Evolutionary conservation across 2,113 vertebrate species (phyloP), one percentile per base, ranked within the genome.

Genomic region (Hymenochirus boettgeri): DNA sequence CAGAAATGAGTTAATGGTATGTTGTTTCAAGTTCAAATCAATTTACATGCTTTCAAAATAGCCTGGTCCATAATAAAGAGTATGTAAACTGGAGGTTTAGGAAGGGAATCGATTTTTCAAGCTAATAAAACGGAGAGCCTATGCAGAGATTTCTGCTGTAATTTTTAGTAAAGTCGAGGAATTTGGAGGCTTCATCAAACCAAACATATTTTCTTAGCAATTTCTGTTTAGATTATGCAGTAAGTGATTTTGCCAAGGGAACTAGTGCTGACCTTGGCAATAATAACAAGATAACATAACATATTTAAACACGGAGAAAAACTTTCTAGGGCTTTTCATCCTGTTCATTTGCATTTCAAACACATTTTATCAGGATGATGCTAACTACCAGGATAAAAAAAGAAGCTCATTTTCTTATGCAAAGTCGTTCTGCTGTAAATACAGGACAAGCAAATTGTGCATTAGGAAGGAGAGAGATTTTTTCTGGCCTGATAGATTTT

Each of bases 341-440:
- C 46, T 48, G 19, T 22, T 22, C 18, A 48, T 48, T 48, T 48
- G 46, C 46, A 48, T 48, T 48, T 48, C 46, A 48, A 48, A 48
- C 19, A 48, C 19, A 48, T 23, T 21, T 48, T 13, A 23, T 48
- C 18, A 7, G 46, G 22, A 48, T 48, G 18, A 48, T 48, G 18
- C 21, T 48, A 48, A 48, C 18, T 21, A 22, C 18, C 21, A 11
- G 46, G 18, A 48, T 48, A 23, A 23, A 48, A 48, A 9, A 48
- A 11, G 13, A 42, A 22, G 18, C 21, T 48, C 19, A 48, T 48
- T 48, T 48, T 48, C 46, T 48, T 48, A 48, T 48, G 46, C 46
- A 48, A 48, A 48, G 46, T 48, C 8, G 9, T 48, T 48, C 46
- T 21, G 8, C 22, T 22, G 46, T 48, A 48, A 23, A 22, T 19